Evolutionary conservation across 1,140 invertebrate species (phyloP), one percentile per base, ranked within the genome.

Genomic region (Euwallacea fornicatus): DNA sequence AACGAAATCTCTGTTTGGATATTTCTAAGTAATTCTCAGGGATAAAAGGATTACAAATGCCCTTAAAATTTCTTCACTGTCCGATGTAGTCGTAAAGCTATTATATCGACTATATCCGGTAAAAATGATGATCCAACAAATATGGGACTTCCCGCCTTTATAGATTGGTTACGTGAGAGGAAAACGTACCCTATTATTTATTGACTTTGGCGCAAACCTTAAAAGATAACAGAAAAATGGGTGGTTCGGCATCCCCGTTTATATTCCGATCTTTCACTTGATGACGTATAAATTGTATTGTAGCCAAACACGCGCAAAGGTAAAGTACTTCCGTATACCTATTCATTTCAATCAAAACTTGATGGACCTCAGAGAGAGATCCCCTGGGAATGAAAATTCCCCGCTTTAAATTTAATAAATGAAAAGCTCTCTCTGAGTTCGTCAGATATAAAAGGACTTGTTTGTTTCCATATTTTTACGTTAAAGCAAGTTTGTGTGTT

Each of bases 141-240:
- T 79, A 78, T 78, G 78, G 76, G 77, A 72, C 74, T 75, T 77
- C 75, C 76, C 74, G 76, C 74, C 74, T 76, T 79, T 77, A 78
- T 78, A 78, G 78, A 79, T 79, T 79, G 78, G 78, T 79, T 79
- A 79, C 78, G 78, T 79, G 78, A 79, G 77, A 68, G 73, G 78
- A 79, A 79, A 79, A 64, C 78, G 74, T 79, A 77, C 75, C 74
- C 76, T 76, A 78, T 78, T 79, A 79, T 79, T 79, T 79, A 79
- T 79, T 74, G 77, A 72, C 66, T 72, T 74, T 72, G 69, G 74
- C 67, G 74, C 69, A 74, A 76, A 74, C 74, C 75, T 76, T 65
- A 65, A 70, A 73, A 73, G 76, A 75, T 77, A 62, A 69, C 44
- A 33, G 55, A 2, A n/a, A 67, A 67, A 67, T 59, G 47, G 43